Evolutionary conservation across 2,888 invertebrate species (phyloP), one percentile per base, ranked within the genome.

Genomic region (Caenorhabditis doughertyi): DNA sequence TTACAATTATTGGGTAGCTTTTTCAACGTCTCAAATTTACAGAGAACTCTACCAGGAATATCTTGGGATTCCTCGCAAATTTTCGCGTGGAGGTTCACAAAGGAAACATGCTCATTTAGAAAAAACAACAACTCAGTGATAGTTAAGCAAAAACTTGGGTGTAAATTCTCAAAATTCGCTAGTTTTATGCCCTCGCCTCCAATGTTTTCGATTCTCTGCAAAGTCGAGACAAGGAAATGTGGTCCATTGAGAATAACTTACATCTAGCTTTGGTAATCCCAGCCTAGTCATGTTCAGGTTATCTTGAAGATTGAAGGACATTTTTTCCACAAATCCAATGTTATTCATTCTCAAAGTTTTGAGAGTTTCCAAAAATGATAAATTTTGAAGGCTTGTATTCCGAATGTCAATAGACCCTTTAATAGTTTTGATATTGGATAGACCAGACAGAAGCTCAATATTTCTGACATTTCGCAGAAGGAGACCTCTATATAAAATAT

Each of bases 281-380:
- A 56, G 18, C n/a, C 56, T 56, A 7, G n/a, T 56, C 56, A 56
- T 56, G 8, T 56, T 8, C 8, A 32, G 56, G 16, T 56, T 56
- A 11, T 35, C 11, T 35, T 32, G 56, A 18, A 56, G 32, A 35
- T 32, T 56, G 32, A 56, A 56, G 0, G 56, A n/a, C 7, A 56
- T 27, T 18, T 32, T 56, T n/a, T 5, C 8, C 27, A 13, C 32
- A 2, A 9, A 5, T 5, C 9, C 18, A 18, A n/a, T 32, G 9
- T 56, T 56, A n/a, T 32, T n/a, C n/a, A 32, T 21, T 8, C n/a
- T 29, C 8, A 56, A 56, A n/a, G 3, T 35, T 32, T 7, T 3
- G 16, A 56, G 21, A n/a, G n/a, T 56, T 32, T 56, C 32, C 35
- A 56, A 32, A 21, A 56, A 56, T 2, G 56, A 35, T 9, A 56